Conservation (phyloP, 2,888 invertebrate genomes). For the Unio pictorum region DNA sequence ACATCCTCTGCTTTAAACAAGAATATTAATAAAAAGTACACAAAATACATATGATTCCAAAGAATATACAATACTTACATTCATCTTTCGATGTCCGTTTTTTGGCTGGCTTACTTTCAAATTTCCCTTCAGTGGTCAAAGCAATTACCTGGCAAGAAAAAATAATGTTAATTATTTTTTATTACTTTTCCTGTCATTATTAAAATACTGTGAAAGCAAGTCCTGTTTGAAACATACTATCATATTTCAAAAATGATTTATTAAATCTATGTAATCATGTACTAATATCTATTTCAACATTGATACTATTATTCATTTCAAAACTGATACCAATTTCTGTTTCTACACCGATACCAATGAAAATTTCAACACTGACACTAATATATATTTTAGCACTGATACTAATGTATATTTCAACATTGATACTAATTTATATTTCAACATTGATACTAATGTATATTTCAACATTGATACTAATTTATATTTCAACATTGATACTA, state of each 20-base stretch:
- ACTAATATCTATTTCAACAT: not conserved
- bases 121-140: constrained; percentile 69
- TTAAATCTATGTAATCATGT: too few relatives aligned
- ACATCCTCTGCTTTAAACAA: not conserved
- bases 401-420: too few relatives aligned
- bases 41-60: not conserved
- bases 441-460: too few relatives aligned
- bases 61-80: constrained; percentile 58
- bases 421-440: too few relatives aligned
- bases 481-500: too few relatives aligned
- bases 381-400: too few relatives aligned
- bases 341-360: too few relatives aligned
- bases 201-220: not conserved
- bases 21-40: not conserved
- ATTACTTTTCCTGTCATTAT: not conserved
- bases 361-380: too few relatives aligned
- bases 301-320: too few relatives aligned
- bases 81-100: constrained; percentile 70
- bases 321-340: too few relatives aligned
- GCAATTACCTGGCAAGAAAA: constrained; percentile 59
- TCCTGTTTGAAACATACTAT: not conserved
- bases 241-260: not conserved
- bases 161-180: not conserved
- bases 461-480: too few relatives aligned
- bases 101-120: constrained; percentile 69